These are phyloP conservation scores for Sterrhoptilus dennistouni DNA, from an alignment of 2,113 vertebrate genomes.

Conservation along the genomic window DNA sequence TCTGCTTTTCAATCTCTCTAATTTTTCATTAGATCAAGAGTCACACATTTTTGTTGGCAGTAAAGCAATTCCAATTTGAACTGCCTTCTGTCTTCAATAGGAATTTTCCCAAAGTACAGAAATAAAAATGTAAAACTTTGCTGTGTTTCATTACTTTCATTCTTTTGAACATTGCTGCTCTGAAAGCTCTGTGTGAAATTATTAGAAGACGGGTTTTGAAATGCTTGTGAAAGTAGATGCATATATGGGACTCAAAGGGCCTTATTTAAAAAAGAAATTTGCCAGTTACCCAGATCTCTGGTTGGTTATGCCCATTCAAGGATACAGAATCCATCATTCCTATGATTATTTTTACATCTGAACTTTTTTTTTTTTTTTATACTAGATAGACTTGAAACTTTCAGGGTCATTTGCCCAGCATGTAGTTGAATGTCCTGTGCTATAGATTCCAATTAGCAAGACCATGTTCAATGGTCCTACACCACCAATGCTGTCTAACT, in stretches of 20 bases:
- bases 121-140: constrained; percentile 76
- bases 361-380: constrained; percentile 76
- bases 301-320: constrained; percentile 78
- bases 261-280: constrained; percentile 82
- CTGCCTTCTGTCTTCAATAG: constrained; percentile 67
- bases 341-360: constrained; percentile 83
- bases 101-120: constrained; percentile 73
- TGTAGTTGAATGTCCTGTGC: constrained; percentile 80
- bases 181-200: constrained; percentile 82
- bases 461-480: constrained; percentile 75
- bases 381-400: constrained; percentile 79
- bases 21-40: constrained; percentile 76
- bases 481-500: constrained; percentile 78
- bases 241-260: constrained; percentile 79
- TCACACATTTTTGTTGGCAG: constrained; percentile 72
- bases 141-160: constrained; percentile 77
- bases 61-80: constrained; percentile 77
- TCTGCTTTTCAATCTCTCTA: constrained; percentile 65
- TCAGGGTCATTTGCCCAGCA: constrained; percentile 84
- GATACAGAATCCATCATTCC: constrained; percentile 73
- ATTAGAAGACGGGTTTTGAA: constrained; percentile 80
- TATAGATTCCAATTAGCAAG: constrained; percentile 84
- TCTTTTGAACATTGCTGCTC: constrained; percentile 76
- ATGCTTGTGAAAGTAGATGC: constrained; percentile 79
- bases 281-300: constrained; percentile 73